A percentile compares a stretch with the other conserved stretches of the same genome.
These are phyloP conservation scores for Nyctibius grandis DNA, from an alignment of 2,797 vertebrate genomes.

Conservation along the genomic window DNA sequence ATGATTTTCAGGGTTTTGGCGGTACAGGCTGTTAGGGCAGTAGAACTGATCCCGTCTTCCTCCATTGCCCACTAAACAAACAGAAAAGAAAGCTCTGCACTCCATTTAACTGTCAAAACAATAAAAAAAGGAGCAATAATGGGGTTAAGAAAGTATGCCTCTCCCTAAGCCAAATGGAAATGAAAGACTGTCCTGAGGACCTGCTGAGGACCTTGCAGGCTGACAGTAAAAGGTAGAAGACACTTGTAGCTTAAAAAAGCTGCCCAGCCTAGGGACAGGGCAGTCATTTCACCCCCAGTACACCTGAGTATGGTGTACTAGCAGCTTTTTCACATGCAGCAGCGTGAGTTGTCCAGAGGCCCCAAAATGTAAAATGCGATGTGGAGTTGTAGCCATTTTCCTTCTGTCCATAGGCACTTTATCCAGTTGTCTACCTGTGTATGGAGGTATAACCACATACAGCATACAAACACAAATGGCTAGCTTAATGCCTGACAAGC, in stretches of 20 bases:
- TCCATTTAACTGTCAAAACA: not conserved
- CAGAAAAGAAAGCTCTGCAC: not conserved
- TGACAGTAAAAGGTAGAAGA: not conserved
- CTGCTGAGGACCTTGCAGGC: not conserved
- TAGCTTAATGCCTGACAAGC: not conserved
- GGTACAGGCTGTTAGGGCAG: not conserved
- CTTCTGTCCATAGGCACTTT: not conserved
- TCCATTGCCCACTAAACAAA: not conserved
- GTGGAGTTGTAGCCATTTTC: not conserved
- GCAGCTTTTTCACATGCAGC: not conserved
- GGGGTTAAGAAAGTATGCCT: not conserved
- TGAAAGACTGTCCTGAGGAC: not conserved
- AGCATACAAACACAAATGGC: not conserved
- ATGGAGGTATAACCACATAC: not conserved
- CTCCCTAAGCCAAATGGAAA: not conserved
- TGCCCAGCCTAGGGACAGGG: not conserved
- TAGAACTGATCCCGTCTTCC: not conserved
- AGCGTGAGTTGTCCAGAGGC: not conserved
- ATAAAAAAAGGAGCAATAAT: not conserved
- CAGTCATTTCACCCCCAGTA: not conserved
- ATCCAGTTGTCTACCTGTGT: not conserved
- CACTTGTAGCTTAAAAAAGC: not conserved
- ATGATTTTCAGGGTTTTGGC: not conserved
- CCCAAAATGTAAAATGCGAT: not conserved
- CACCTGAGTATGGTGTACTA: not conserved